Evolutionary conservation across 1,140 invertebrate genomes (phyloP).

Genomic region (Cyclargus thomasi): DNA sequence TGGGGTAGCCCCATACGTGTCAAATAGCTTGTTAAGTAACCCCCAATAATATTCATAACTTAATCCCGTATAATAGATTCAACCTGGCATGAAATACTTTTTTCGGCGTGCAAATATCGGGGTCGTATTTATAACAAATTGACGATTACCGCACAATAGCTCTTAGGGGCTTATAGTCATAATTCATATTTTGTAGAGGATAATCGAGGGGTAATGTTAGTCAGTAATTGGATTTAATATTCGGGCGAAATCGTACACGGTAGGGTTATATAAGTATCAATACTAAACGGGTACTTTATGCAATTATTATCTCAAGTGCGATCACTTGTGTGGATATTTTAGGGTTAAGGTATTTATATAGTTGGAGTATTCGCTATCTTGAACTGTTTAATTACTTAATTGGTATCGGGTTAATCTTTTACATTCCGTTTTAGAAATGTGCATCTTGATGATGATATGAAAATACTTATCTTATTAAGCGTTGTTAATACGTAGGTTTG

Average conservation of each 20-base stretch:
- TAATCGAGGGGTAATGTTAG: constrained; percentile 56
- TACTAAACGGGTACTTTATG: constrained; percentile 5
- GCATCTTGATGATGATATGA: not conserved
- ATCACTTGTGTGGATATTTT: not conserved
- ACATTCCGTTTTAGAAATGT: not conserved
- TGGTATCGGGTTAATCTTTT: not conserved
- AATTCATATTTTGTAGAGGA: constrained; percentile 63
- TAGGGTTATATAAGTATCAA: not conserved
- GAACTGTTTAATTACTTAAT: not conserved
- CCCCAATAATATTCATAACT: constrained; percentile 70
- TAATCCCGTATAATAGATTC: constrained; percentile 73
- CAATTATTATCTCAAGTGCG: not conserved
- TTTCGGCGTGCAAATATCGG: constrained; percentile 52
- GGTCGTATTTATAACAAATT: constrained; percentile 54
- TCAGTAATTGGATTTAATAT: constrained; percentile 73
- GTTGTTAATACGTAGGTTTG: no score
- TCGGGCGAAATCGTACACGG: constrained; percentile 46
- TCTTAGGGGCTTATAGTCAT: constrained; percentile 62
- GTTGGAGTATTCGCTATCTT: not conserved
- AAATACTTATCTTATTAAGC: no score
- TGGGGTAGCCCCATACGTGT: constrained; percentile 52
- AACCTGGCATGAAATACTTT: constrained; percentile 73
- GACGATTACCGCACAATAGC: constrained; percentile 60
- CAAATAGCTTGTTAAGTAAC: constrained; percentile 67
- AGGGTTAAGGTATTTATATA: not conserved